Percentiles rank a stretch among this genome's conserved stretches.
Evolutionary conservation across 2,113 vertebrate genomes (phyloP).

Genomic region (Salvelinus sp.): DNA sequence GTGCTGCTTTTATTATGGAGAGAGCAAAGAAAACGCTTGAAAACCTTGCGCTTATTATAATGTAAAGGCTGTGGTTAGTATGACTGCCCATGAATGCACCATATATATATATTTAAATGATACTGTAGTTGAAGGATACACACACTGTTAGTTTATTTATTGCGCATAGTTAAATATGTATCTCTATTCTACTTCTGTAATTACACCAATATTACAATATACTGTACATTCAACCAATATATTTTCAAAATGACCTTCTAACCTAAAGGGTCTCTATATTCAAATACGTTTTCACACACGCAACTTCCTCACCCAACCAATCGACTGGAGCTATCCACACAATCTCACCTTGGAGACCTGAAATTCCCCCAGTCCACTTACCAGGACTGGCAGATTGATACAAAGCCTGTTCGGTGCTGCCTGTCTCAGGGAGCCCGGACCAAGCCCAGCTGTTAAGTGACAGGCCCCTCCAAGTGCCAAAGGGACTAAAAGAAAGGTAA

Average conservation of each 20-base stretch:
- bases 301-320: slow-evolving; percentile 23
- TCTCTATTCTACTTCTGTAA: too few relatives aligned
- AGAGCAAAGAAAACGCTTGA: background rate
- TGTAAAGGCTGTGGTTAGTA: too few relatives aligned
- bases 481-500: slow-evolving; percentile 11
- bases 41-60: too few relatives aligned
- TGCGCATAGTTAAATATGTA: too few relatives aligned
- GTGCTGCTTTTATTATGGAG: background rate
- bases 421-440: slow-evolving; percentile 11
- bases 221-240: too few relatives aligned
- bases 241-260: slow-evolving; percentile 7
- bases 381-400: slow-evolving; percentile 41
- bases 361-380: slow-evolving; percentile 44
- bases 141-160: too few relatives aligned
- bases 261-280: background rate
- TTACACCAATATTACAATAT: too few relatives aligned
- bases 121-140: too few relatives aligned
- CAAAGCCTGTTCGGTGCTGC: slow-evolving; percentile 36
- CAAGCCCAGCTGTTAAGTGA: slow-evolving; percentile 27
- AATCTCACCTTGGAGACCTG: slow-evolving; percentile 44
- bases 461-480: slow-evolving; percentile 14
- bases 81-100: background rate
- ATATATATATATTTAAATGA: background rate
- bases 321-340: slow-evolving; percentile 42
- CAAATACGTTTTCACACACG: slow-evolving; percentile 32